Evolutionary conservation across 2,888 invertebrate species (phyloP).

Genomic region (Oeneis ivallda): DNA sequence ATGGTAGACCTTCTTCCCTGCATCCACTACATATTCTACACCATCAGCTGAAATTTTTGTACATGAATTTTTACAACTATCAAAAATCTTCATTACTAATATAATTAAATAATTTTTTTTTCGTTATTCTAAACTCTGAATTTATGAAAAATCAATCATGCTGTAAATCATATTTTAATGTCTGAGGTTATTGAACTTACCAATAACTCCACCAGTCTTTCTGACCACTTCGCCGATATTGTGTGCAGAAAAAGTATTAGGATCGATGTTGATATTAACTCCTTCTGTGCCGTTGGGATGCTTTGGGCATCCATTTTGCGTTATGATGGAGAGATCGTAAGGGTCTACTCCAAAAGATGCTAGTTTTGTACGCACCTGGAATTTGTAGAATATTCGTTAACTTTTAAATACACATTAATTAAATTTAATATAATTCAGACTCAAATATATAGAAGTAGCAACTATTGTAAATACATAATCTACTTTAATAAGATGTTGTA

Average conservation of each 20-base stretch:
- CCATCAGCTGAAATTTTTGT: slow-evolving; percentile 74
- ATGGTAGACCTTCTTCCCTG: slow-evolving; percentile 87
- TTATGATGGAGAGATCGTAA: slow-evolving; percentile 87
- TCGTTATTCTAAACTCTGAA: neutral
- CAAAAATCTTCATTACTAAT: neutral
- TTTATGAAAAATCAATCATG: neutral
- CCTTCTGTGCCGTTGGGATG: slow-evolving; percentile 81
- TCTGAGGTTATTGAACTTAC: slow-evolving; percentile 52
- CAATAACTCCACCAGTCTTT: slow-evolving; percentile 87
- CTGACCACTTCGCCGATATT: slow-evolving; percentile 87
- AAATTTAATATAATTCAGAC: neutral
- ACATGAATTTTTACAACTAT: neutral
- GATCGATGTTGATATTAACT: slow-evolving; percentile 87
- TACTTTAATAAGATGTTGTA: too few species aligned
- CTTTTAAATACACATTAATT: neutral
- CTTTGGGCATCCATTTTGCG: slow-evolving; percentile 86
- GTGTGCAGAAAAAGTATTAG: slow-evolving; percentile 88
- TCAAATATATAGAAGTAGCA: too few species aligned
- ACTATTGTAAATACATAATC: neutral
- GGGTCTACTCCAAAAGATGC: slow-evolving; percentile 87
- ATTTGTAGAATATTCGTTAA: neutral
- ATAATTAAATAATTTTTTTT: too few species aligned
- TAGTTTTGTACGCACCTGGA: slow-evolving; percentile 84
- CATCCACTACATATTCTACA: slow-evolving; percentile 86
- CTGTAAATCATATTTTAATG: neutral